A percentile compares a stretch with the other conserved stretches of the same genome.
Conservation (phyloP, 2,888 invertebrate genomes). For the Trissonchulus sp. region DNA sequence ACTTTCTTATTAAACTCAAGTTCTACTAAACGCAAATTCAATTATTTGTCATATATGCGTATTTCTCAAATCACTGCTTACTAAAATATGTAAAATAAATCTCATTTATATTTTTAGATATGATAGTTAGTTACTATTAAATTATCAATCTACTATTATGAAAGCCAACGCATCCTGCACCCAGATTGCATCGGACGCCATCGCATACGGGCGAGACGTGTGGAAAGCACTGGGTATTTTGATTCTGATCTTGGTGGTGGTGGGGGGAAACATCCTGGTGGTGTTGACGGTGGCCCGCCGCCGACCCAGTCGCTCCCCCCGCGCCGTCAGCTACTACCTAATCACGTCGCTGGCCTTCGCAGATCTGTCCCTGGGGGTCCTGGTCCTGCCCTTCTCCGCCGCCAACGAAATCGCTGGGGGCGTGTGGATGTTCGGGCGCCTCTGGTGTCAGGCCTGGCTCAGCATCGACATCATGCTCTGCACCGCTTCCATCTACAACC, state of each 20-base stretch:
- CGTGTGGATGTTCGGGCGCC: constrained; percentile 93
- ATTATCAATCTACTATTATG: too few species aligned
- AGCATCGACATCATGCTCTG: constrained; percentile 98
- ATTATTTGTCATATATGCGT: too few species aligned
- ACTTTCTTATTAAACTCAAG: too few species aligned
- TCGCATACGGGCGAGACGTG: too few species aligned
- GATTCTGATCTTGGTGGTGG: not conserved
- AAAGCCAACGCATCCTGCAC: too few species aligned
- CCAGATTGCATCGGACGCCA: too few species aligned
- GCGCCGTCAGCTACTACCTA: constrained; percentile 25
- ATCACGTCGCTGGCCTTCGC: constrained; percentile 29
- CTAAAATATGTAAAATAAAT: too few species aligned
- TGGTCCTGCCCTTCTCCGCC: constrained; percentile 22
- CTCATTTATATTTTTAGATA: too few species aligned
- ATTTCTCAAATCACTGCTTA: too few species aligned
- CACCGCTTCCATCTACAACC: constrained; percentile 90
- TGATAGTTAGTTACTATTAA: too few species aligned
- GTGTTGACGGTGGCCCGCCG: not conserved
- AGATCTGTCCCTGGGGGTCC: constrained; percentile 40
- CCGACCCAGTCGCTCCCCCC: not conserved
- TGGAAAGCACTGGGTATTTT: not conserved
- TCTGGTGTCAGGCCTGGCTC: constrained; percentile 93
- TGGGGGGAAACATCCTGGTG: constrained; percentile 9
- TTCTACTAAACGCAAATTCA: too few species aligned
- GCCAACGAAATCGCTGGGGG: constrained; percentile 52